These are phyloP conservation scores for Pseudomyrmex flavicornis DNA, from an alignment of 1,140 invertebrate genomes.

Conservation along the genomic window DNA sequence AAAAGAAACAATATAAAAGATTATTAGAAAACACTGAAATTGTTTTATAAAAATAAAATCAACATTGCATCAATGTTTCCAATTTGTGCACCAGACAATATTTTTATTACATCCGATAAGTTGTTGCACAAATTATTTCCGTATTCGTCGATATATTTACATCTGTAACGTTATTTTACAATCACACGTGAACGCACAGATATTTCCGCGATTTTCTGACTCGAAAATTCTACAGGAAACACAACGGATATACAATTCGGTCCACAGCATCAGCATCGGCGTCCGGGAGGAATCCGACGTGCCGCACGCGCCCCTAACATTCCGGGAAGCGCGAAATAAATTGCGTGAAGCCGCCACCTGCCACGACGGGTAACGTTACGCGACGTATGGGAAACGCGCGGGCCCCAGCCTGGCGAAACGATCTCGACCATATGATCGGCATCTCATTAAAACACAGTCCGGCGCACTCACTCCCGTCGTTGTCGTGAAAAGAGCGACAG, in stretches of 20 bases:
- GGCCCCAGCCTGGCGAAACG: slow-evolving; percentile 23
- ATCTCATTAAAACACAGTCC: slow-evolving; percentile 73
- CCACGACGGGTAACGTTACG: slow-evolving; percentile 13
- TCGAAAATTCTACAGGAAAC: background rate
- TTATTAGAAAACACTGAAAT: too few relatives aligned
- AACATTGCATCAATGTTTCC: too few relatives aligned
- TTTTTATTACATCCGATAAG: too few relatives aligned
- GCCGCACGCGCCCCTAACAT: background rate
- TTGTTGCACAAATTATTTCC: too few relatives aligned
- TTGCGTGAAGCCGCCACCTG: slow-evolving; percentile 37
- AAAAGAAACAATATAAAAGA: too few relatives aligned
- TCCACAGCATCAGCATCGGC: background rate
- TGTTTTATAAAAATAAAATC: too few relatives aligned
- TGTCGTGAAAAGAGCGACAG: slow-evolving; percentile 23
- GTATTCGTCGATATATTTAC: too few relatives aligned
- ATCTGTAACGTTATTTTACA: too few relatives aligned
- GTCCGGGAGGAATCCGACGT: background rate
- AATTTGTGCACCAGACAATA: too few relatives aligned
- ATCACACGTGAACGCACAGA: background rate
- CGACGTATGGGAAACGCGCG: background rate
- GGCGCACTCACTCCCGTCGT: slow-evolving; percentile 65
- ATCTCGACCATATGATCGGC: slow-evolving; percentile 77
- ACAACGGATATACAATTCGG: background rate
- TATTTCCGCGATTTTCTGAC: background rate
- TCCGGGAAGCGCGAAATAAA: background rate